Evolutionary conservation across 2,888 invertebrate species (phyloP).

Genomic region (Erebia epiphron): DNA sequence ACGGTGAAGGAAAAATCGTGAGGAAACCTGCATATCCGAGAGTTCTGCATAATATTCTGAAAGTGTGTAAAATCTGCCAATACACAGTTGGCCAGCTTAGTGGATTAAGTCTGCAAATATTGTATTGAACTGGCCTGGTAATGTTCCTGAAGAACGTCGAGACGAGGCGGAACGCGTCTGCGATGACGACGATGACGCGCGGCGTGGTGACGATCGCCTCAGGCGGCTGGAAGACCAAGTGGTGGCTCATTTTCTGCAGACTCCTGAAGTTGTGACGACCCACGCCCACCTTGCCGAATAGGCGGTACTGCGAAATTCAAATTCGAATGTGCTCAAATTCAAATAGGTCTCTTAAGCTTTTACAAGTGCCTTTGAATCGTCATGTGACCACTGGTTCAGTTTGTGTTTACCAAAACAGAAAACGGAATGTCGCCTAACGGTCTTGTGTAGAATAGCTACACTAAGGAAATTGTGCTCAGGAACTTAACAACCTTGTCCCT

Average conservation of each 20-base stretch:
- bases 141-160: constrained; percentile 56
- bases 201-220: constrained; percentile 48
- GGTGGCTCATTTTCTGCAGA: constrained; percentile 57
- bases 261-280: constrained; percentile 72
- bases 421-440: no score
- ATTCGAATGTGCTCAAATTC: no score
- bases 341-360: no score
- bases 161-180: constrained; percentile 48
- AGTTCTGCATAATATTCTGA: no score
- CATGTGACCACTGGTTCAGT: neutral
- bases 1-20: neutral
- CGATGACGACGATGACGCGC: constrained; percentile 51
- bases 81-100: no score
- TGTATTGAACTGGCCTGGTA: constrained; percentile 47
- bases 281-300: constrained; percentile 57
- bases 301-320: constrained; percentile 54
- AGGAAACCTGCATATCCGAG: no score
- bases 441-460: no score
- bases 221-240: constrained; percentile 58
- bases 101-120: neutral
- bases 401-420: no score
- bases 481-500: no score
- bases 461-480: no score
- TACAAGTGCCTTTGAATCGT: no score
- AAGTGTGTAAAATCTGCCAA: no score